phyloP scores from a whole-genome alignment of 2,888 invertebrate species.

The Troglohyphantes excavatus region DNA sequence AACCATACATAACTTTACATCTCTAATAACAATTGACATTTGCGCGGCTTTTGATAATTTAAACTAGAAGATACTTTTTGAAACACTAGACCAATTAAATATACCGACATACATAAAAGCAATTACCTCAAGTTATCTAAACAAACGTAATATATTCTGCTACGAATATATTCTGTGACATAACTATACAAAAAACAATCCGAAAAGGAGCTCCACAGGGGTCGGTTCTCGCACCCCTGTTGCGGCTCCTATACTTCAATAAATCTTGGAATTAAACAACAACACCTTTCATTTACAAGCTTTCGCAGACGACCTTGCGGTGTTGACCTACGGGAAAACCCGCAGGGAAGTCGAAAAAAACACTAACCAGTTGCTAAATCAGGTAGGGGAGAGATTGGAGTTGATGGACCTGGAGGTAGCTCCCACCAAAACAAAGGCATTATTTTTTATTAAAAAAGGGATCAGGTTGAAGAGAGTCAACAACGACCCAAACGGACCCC shows the following conservation, averaged over 20 bases:
- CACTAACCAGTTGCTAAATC: neutral
- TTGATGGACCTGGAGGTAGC: no score
- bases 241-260: neutral
- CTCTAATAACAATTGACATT: no score
- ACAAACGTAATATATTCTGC: neutral
- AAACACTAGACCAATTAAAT: no score
- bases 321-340: neutral
- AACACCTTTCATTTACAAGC: neutral
- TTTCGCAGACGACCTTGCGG: constrained; percentile 1
- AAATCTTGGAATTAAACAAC: neutral
- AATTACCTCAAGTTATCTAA: neutral
- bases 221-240: neutral
- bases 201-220: neutral
- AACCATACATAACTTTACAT: no score
- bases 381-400: no score
- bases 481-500: no score
- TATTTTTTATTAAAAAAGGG: no score
- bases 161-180: neutral
- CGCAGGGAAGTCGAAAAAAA: neutral
- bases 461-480: no score
- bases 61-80: no score
- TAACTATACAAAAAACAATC: neutral
- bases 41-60: no score
- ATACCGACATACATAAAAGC: no score
- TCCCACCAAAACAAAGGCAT: no score